A percentile compares a stretch with the other conserved stretches of the same genome.
Conservation (phyloP, 2,797 vertebrate species). For the Channallabes apus region DNA sequence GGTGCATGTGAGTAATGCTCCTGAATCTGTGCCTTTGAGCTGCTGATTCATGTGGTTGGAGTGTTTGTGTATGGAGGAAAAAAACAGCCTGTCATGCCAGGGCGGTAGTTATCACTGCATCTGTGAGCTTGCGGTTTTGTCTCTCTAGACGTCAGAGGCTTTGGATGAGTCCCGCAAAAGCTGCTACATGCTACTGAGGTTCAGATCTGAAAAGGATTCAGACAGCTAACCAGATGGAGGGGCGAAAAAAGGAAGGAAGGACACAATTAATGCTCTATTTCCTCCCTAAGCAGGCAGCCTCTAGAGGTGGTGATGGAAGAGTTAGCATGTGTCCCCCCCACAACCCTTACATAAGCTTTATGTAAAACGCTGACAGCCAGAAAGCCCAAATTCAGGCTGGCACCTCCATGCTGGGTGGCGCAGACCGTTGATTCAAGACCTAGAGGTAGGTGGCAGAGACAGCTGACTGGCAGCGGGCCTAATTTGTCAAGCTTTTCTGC, state of each 20-base stretch:
- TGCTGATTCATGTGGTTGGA: constrained; percentile 56
- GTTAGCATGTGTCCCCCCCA: constrained; percentile 10
- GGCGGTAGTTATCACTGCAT: constrained; percentile 49
- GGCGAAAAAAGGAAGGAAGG: constrained; percentile 11
- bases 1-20: constrained; percentile 47
- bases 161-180: constrained; percentile 21
- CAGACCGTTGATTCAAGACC: constrained; percentile 20
- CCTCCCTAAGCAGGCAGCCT: constrained; percentile 27
- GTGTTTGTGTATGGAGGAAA: constrained; percentile 50
- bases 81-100: constrained; percentile 51
- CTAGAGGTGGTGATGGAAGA: constrained; percentile 21
- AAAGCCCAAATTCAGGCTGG: constrained; percentile 22
- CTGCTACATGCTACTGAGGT: constrained; percentile 24
- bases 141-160: constrained; percentile 44
- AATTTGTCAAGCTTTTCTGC: constrained; percentile 38
- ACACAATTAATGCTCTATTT: constrained; percentile 29
- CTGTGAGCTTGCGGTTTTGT: constrained; percentile 51
- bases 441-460: constrained; percentile 40
- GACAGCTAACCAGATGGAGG: constrained; percentile 1
- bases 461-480: constrained; percentile 45
- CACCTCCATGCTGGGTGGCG: constrained; percentile 27
- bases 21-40: constrained; percentile 54
- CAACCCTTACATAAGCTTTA: constrained; percentile 40
- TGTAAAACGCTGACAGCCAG: constrained; percentile 38
- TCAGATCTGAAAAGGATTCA: constrained; percentile 34